These are phyloP conservation scores for Sebastes steindachneri DNA, from an alignment of 2,797 vertebrate species.

Conservation along the genomic window DNA sequence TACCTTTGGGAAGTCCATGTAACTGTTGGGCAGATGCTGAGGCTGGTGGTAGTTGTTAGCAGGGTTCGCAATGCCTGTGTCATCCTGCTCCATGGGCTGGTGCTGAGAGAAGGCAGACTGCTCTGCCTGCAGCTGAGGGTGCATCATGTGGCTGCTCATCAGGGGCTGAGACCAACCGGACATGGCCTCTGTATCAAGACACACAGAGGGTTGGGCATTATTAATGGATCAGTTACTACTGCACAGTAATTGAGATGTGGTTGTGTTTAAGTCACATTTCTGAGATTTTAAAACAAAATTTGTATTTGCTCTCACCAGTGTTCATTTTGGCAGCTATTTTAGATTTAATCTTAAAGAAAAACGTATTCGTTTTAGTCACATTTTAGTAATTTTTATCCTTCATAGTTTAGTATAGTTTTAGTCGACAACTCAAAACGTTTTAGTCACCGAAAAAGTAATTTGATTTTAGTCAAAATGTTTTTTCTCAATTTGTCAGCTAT, in stretches of 20 bases:
- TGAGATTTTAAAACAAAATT: not conserved
- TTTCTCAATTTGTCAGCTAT: no score
- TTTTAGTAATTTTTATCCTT: no score
- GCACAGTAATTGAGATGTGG: not conserved
- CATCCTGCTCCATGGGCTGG: conserved; percentile 98
- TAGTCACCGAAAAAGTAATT: no score
- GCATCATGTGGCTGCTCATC: conserved; percentile 94
- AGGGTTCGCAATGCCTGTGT: conserved; percentile 97
- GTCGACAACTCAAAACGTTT: no score
- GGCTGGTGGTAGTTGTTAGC: conserved; percentile 98
- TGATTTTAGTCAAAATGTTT: no score
- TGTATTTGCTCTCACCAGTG: conserved; percentile 79
- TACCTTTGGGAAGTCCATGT: conserved; percentile 99
- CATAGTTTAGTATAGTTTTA: no score
- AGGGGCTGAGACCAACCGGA: conserved; percentile 98
- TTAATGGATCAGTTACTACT: not conserved
- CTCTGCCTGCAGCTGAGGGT: conserved; percentile 92
- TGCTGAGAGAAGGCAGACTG: conserved; percentile 96
- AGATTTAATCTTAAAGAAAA: no score
- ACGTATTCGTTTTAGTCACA: no score
- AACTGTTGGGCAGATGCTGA: conserved; percentile 91
- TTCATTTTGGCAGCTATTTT: no score
- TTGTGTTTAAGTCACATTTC: not conserved
- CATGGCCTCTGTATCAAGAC: conserved; percentile 88
- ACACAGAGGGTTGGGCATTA: not conserved